A percentile compares a stretch with the other conserved stretches of the same genome.
phyloP scores from a whole-genome alignment of 2,888 invertebrate genomes.

The Digitonthophagus gazella region DNA sequence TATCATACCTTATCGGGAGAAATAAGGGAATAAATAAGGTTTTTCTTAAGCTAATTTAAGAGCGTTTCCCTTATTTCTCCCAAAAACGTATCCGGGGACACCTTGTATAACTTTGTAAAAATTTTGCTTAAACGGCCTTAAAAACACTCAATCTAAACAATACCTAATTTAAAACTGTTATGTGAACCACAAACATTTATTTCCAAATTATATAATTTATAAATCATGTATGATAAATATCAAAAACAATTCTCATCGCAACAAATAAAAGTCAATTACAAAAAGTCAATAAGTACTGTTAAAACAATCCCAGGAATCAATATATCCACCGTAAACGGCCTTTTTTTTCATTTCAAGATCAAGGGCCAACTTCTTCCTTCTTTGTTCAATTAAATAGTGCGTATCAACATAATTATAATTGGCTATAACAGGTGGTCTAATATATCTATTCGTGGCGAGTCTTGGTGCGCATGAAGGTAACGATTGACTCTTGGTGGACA shows the following conservation, averaged over 20 bases:
- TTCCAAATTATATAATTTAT: constrained; percentile 1
- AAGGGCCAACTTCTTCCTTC: background rate
- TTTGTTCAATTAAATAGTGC: background rate
- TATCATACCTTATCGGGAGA: too few species aligned
- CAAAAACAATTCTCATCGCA: constrained; percentile 1
- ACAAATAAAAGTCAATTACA: background rate
- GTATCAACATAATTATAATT: constrained; percentile 4
- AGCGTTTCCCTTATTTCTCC: too few species aligned
- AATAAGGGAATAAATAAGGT: too few species aligned
- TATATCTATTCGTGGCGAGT: too few species aligned
- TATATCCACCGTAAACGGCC: background rate
- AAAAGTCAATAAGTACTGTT: background rate
- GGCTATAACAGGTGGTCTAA: background rate
- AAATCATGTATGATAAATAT: background rate
- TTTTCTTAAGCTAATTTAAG: too few species aligned
- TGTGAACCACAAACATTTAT: too few species aligned
- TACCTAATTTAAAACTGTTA: too few species aligned
- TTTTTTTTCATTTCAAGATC: background rate
- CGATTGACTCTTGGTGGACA: constrained; percentile 20
- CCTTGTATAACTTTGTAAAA: too few species aligned
- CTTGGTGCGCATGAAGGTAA: constrained; percentile 14
- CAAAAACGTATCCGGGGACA: too few species aligned
- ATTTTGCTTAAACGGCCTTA: too few species aligned
- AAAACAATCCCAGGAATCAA: constrained; percentile 11
- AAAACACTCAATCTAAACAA: too few species aligned